Conservation (phyloP, 2,797 vertebrate species). For the Brachyrhaphis roseni region DNA sequence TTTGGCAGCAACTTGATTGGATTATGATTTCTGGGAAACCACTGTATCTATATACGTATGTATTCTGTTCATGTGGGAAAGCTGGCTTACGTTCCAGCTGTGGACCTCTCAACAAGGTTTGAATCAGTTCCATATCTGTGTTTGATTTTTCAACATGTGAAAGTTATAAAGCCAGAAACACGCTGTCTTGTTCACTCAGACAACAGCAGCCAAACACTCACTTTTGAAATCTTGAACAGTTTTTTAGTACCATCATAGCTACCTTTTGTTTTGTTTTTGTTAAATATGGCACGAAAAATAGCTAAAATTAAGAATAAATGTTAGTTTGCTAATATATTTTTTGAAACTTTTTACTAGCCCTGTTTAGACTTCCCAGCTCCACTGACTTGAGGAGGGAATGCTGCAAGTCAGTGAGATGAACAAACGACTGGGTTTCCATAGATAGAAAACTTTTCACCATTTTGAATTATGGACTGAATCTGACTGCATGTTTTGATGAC, state of each 20-base stretch:
- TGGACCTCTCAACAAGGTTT: constrained; percentile 32
- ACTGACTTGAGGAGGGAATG: not conserved
- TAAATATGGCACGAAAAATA: not conserved
- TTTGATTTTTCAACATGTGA: constrained; percentile 23
- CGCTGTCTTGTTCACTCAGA: constrained; percentile 6
- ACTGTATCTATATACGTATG: not conserved
- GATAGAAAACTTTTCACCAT: not conserved
- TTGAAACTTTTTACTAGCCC: not conserved
- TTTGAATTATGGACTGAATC: not conserved
- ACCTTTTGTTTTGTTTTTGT: not conserved
- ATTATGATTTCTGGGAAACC: constrained; percentile 17
- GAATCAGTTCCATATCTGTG: constrained; percentile 42
- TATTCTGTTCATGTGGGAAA: constrained; percentile 49
- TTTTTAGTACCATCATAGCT: not conserved
- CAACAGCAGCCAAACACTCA: constrained; percentile 4
- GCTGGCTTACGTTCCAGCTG: constrained; percentile 40
- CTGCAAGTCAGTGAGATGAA: not conserved
- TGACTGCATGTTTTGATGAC: not conserved
- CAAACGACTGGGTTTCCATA: not conserved
- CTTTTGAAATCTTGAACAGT: not conserved
- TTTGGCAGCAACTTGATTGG: constrained; percentile 29
- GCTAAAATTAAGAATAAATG: not conserved
- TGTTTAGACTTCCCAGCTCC: not conserved
- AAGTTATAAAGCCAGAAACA: constrained; percentile 22
- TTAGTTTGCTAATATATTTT: not conserved